These are phyloP conservation scores for Pangasius krempfi DNA, from an alignment of 2,797 vertebrate genomes.

Conservation along the genomic window DNA sequence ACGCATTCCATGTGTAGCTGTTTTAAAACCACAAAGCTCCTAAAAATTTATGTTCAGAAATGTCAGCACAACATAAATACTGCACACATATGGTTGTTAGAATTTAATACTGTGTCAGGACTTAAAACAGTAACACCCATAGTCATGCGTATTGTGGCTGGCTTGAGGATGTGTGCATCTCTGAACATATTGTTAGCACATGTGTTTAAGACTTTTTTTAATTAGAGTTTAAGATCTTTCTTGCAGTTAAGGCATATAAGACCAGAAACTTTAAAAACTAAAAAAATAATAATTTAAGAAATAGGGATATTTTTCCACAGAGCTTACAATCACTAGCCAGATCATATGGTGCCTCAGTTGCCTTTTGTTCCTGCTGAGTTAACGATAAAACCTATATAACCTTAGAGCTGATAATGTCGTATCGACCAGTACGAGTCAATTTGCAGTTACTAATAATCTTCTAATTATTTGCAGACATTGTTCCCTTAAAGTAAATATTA, in stretches of 20 bases:
- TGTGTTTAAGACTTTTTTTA: neutral
- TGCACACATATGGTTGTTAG: constrained; percentile 20
- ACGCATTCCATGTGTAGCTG: constrained; percentile 18
- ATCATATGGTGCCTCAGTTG: constrained; percentile 3
- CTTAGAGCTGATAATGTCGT: constrained; percentile 34
- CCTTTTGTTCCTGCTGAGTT: constrained; percentile 37
- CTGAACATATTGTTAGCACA: constrained; percentile 16
- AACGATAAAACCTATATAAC: constrained; percentile 28
- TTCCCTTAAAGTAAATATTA: constrained; percentile 57
- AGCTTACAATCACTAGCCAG: neutral
- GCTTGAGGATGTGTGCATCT: neutral
- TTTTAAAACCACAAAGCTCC: constrained; percentile 34
- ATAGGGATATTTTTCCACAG: neutral
- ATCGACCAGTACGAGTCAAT: constrained; percentile 41
- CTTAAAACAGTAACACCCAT: constrained; percentile 20
- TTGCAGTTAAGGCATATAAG: neutral
- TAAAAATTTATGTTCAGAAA: constrained; percentile 35
- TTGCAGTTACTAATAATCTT: constrained; percentile 48
- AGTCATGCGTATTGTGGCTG: neutral
- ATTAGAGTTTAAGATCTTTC: neutral
- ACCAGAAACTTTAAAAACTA: neutral
- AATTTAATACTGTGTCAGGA: constrained; percentile 31
- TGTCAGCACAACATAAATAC: constrained; percentile 32
- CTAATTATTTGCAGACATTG: constrained; percentile 34
- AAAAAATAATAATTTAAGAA: neutral